Conservation (phyloP, 2,113 vertebrate genomes). For the Cephalopterus ornatus region DNA sequence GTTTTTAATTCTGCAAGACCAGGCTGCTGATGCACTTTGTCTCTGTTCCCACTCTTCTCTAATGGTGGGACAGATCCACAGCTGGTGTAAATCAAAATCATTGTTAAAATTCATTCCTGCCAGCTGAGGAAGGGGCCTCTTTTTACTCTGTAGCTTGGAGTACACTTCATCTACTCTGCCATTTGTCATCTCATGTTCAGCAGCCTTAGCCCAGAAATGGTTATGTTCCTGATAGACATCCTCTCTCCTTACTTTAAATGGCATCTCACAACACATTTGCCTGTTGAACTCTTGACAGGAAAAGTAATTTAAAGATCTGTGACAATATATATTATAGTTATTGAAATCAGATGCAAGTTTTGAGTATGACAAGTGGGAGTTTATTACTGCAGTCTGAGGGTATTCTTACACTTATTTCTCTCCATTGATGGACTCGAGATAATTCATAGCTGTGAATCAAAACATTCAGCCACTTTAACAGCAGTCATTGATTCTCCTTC, state of each 20-base stretch:
- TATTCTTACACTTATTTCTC: background rate
- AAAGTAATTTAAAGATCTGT: conserved; percentile 5
- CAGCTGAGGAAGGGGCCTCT: background rate
- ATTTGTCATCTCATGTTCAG: background rate
- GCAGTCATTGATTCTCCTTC: background rate
- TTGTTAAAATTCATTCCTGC: background rate
- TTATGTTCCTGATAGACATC: background rate
- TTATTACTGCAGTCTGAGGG: background rate
- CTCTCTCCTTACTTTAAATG: background rate
- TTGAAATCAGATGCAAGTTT: background rate
- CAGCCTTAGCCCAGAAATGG: background rate
- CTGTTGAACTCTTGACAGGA: background rate
- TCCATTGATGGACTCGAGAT: background rate
- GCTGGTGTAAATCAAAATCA: conserved; percentile 8
- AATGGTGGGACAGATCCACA: background rate
- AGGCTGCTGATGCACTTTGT: rapidly evolving
- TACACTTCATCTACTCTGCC: background rate
- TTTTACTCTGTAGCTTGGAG: background rate
- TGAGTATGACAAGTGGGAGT: background rate
- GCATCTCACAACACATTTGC: background rate
- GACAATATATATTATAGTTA: background rate
- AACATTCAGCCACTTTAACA: background rate
- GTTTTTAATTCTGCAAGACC: background rate
- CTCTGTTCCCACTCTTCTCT: background rate
- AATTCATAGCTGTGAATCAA: background rate